Conservation (phyloP, 2,888 invertebrate genomes). For the Bombyx huttoni region DNA sequence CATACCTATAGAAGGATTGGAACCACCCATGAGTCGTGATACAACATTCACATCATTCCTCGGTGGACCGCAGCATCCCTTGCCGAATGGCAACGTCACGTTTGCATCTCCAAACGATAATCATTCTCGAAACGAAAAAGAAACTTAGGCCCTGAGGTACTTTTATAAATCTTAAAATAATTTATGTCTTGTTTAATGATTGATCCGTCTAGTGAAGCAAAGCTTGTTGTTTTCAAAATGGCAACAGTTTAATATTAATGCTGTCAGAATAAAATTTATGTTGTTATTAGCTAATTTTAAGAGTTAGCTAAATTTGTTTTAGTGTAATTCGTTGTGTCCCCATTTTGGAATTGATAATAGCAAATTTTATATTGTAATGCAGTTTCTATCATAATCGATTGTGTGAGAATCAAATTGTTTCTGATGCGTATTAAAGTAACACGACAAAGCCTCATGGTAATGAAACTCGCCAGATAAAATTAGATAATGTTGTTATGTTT, state of each 20-base stretch:
- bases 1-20: constrained; percentile 60
- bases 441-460: too few species aligned
- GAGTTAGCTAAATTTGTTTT: not conserved
- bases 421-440: too few species aligned
- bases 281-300: not conserved
- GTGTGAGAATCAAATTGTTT: too few species aligned
- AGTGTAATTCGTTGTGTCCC: not conserved
- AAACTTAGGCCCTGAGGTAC: constrained; percentile 9
- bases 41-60: constrained; percentile 68
- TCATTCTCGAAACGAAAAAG: constrained; percentile 15
- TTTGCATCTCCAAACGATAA: constrained; percentile 26
- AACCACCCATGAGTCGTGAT: constrained; percentile 65
- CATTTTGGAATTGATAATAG: not conserved
- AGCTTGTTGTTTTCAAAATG: not conserved
- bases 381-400: too few species aligned
- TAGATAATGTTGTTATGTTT: too few species aligned
- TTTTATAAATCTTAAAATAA: constrained; percentile 3
- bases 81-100: constrained; percentile 35
- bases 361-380: not conserved
- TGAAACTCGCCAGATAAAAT: too few species aligned
- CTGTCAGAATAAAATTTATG: not conserved
- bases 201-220: not conserved
- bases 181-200: not conserved
- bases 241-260: not conserved
- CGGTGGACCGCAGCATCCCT: constrained; percentile 43